Evolutionary conservation across 1,140 invertebrate genomes (phyloP), one percentile per base, ranked within the genome.

Genomic region (Drosophila ohnishii): DNA sequence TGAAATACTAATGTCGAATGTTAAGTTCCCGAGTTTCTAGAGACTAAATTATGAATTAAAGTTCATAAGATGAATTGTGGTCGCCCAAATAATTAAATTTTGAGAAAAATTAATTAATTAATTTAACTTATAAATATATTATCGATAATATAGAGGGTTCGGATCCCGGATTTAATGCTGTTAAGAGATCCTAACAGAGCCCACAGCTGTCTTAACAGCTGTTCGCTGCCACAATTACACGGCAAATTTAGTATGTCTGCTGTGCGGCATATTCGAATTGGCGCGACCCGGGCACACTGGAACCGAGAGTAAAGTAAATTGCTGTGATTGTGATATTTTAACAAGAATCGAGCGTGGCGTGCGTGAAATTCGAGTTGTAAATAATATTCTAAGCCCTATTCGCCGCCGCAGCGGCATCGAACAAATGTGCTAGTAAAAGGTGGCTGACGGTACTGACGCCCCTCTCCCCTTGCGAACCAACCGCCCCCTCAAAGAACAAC

Each of bases 311-410:
- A 51, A 51, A 53, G 50, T 51, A 55, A 37, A 55, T 55, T 55
- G 19, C 51, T 55, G 51, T 55, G 51, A 55, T 45, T 55, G 51
- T 55, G 51, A 55, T 55, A 55, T 55, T 55, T 55, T 55, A 55
- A 55, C 51, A 37, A 65, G 60, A 65, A 44, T 60, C 22, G 40
- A 71, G 39, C 65, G 72, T 71, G 71, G 59, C 74, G 50, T 80
- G 72, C 60, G 60, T 74, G 72, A 39, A 69, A 80, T 79, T 47
- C 60, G 65, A 50, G 22, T 37, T 63, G 57, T 66, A 66, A 66
- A 66, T 66, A 55, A 74, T 47, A 66, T 61, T 66, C 50, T 53
- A 22, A 39, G 40, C 39, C 39, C 25, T 34, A 39, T 47, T 58
- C 3, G 39, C 30, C 35, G 32, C 30, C 40, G 14, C 32, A 42